Evolutionary conservation across 2,113 vertebrate species (phyloP).

Genomic region (Psilopogon haemacephalus): DNA sequence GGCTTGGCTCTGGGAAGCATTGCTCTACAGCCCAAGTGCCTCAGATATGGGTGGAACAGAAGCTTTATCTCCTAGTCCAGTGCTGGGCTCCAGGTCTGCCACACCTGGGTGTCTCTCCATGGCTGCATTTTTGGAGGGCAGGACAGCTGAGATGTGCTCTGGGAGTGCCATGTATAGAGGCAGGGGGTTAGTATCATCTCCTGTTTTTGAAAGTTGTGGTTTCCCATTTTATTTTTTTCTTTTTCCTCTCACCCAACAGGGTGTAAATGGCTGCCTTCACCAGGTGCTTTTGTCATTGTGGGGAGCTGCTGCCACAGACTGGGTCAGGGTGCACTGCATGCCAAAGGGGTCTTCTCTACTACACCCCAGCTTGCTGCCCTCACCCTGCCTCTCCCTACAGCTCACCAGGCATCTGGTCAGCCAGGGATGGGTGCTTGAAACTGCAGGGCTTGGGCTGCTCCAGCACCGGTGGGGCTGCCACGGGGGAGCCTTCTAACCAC

Average conservation of each 20-base stretch:
- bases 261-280: background rate
- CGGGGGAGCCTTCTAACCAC: background rate
- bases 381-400: background rate
- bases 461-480: accelerated
- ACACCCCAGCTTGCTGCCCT: background rate
- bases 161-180: background rate
- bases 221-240: too few relatives aligned
- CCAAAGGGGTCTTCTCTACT: background rate
- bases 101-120: background rate
- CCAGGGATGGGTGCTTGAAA: accelerated
- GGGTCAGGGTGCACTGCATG: background rate
- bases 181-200: background rate
- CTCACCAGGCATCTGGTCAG: background rate
- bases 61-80: background rate
- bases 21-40: too few relatives aligned
- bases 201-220: background rate
- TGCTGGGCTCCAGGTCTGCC: background rate
- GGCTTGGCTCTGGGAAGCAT: background rate
- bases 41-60: background rate
- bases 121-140: too few relatives aligned
- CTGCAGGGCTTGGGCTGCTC: background rate
- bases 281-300: background rate
- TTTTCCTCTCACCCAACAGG: accelerated
- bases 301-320: background rate
- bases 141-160: accelerated